A percentile compares a stretch with the other conserved stretches of the same genome.
Conservation (phyloP, 2,888 invertebrate species). For the Cheilosia scutellata region DNA sequence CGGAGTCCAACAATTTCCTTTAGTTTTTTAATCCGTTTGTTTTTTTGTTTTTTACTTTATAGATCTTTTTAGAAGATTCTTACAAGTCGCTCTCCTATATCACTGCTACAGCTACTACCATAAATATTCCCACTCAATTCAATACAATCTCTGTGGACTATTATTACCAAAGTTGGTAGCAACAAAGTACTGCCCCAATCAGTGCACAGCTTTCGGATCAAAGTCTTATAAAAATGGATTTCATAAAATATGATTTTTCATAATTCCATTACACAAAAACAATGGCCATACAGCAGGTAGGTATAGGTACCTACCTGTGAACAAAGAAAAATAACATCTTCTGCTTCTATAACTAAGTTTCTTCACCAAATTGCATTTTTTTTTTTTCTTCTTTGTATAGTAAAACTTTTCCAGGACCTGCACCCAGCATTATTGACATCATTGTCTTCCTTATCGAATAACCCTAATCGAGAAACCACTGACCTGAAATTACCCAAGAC, state of each 20-base stretch:
- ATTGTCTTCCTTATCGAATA: slow-evolving; percentile 73
- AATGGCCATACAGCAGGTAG: slow-evolving; percentile 14
- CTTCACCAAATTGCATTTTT: slow-evolving; percentile 30
- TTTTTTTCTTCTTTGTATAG: background rate
- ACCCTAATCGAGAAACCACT: slow-evolving; percentile 68
- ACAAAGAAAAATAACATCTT: slow-evolving; percentile 11
- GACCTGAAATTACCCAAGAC: slow-evolving; percentile 69
- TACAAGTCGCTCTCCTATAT: too few species aligned
- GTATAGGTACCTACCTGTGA: background rate
- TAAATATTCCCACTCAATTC: background rate
- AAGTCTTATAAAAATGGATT: slow-evolving; percentile 37
- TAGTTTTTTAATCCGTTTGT: too few species aligned
- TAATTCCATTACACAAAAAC: slow-evolving; percentile 55
- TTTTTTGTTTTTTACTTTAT: too few species aligned
- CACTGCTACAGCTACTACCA: background rate
- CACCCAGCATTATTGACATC: slow-evolving; percentile 57
- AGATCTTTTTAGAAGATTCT: too few species aligned
- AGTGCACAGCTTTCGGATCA: slow-evolving; percentile 34
- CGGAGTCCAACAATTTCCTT: too few species aligned
- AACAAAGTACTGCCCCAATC: background rate
- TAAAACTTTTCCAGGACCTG: slow-evolving; percentile 59
- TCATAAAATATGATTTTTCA: slow-evolving; percentile 53
- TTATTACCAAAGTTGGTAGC: background rate
- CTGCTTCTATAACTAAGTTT: slow-evolving; percentile 14
- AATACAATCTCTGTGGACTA: background rate